Evolutionary conservation across 35 echinoderm and acorn worm species (phyloP).

Genomic region (Stichopus chloronotus): DNA sequence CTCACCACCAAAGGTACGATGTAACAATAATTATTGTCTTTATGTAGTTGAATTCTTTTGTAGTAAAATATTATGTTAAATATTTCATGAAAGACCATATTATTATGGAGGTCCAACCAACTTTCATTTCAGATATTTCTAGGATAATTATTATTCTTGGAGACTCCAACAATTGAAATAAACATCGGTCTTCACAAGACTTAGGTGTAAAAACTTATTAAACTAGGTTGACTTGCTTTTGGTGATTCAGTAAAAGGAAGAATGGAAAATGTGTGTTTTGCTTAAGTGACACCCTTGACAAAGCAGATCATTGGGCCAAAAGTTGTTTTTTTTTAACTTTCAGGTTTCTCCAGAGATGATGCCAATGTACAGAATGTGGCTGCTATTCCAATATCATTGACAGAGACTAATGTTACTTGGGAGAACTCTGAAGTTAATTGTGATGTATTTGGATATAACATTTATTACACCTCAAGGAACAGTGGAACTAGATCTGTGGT

Average conservation of each 20-base stretch:
- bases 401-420: slow-evolving; percentile 5
- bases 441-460: slow-evolving; percentile 45
- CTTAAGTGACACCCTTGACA: too few species aligned
- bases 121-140: too few species aligned
- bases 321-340: too few species aligned
- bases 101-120: too few species aligned
- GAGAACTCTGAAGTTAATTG: slow-evolving; percentile 15
- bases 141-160: too few species aligned
- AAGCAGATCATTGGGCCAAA: too few species aligned
- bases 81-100: too few species aligned
- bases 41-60: background rate
- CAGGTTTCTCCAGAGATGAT: slow-evolving; percentile 25
- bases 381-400: background rate
- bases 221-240: background rate
- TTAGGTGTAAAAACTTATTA: background rate
- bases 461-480: slow-evolving; percentile 22
- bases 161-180: too few species aligned
- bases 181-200: too few species aligned
- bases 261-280: slow-evolving; percentile 44
- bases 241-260: background rate
- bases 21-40: background rate
- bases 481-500: background rate
- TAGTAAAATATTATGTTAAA: background rate
- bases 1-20: background rate
- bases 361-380: slow-evolving; percentile 18